Evolutionary conservation across 1,140 invertebrate species (phyloP).

Genomic region (Zaprionus vittiger): DNA sequence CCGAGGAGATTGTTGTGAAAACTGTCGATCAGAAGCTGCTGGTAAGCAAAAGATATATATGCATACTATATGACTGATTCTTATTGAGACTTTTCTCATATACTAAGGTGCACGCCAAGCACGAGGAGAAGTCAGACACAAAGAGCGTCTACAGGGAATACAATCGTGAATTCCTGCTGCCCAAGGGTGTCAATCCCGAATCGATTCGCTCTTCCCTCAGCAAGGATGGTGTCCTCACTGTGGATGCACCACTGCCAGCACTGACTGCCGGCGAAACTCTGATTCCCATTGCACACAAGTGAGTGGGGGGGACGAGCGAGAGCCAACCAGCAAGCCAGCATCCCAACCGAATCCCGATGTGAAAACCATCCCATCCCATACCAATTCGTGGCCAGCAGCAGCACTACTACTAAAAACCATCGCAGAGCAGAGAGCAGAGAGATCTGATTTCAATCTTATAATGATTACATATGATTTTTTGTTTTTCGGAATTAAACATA

Average conservation of each 20-base stretch:
- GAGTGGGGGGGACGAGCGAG: slow-evolving; percentile 61
- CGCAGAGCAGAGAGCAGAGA: slow-evolving; percentile 12
- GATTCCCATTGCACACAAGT: slow-evolving; percentile 92
- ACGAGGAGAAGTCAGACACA: slow-evolving; percentile 97
- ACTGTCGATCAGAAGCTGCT: slow-evolving; percentile 97
- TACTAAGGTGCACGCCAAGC: slow-evolving; percentile 95
- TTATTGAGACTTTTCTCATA: slow-evolving; percentile 75
- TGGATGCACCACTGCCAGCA: slow-evolving; percentile 95
- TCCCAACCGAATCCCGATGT: slow-evolving; percentile 16
- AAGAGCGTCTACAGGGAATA: slow-evolving; percentile 98
- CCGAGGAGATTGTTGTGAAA: slow-evolving; percentile 98
- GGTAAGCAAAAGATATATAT: slow-evolving; percentile 86
- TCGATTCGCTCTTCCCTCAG: slow-evolving; percentile 95
- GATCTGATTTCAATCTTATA: slow-evolving; percentile 23
- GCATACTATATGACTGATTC: slow-evolving; percentile 1
- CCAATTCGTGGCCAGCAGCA: slow-evolving; percentile 5
- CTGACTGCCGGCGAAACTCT: slow-evolving; percentile 89
- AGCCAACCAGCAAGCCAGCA: neutral
- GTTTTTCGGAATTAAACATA: slow-evolving; percentile 56
- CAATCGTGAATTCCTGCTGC: slow-evolving; percentile 97
- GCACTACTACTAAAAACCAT: slow-evolving; percentile 7
- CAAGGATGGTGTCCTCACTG: slow-evolving; percentile 96
- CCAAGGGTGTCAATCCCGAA: slow-evolving; percentile 96
- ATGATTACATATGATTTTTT: slow-evolving; percentile 51
- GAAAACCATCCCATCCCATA: neutral